These are phyloP conservation scores for Mesembrinibis cayennensis DNA, from an alignment of 2,113 vertebrate species.

Conservation along the genomic window DNA sequence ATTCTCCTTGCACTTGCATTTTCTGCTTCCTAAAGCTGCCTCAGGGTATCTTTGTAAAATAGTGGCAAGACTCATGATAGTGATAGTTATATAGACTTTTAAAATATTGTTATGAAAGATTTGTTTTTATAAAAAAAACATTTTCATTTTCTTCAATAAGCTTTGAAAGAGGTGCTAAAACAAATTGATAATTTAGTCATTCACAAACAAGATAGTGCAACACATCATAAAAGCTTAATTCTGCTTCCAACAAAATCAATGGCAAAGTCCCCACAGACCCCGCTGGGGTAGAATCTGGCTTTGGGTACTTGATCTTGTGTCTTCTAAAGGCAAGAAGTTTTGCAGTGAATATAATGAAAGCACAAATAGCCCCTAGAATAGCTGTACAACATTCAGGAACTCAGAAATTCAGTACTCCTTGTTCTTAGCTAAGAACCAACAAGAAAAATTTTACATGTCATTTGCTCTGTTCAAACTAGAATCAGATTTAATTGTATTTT, in stretches of 20 bases:
- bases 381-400: not conserved
- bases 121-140: not conserved
- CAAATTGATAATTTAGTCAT: not conserved
- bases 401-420: not conserved
- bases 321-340: not conserved
- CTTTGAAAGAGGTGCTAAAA: not conserved
- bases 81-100: not conserved
- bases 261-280: not conserved
- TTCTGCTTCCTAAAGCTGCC: not conserved
- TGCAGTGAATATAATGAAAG: not conserved
- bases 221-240: not conserved
- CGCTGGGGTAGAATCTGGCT: not conserved
- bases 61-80: not conserved
- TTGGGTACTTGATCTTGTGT: not conserved
- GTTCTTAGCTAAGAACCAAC: not conserved
- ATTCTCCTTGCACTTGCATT: not conserved
- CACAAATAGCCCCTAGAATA: not conserved
- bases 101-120: not conserved
- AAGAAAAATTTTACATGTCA: not conserved
- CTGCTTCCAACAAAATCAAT: not conserved
- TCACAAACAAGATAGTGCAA: not conserved
- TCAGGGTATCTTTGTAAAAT: not conserved
- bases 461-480: not conserved
- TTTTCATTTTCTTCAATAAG: not conserved
- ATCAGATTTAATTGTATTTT: not conserved